Evolutionary conservation across 2,113 vertebrate genomes (phyloP), one percentile per base, ranked within the genome.

Genomic region (Benitochromis conjunctus): DNA sequence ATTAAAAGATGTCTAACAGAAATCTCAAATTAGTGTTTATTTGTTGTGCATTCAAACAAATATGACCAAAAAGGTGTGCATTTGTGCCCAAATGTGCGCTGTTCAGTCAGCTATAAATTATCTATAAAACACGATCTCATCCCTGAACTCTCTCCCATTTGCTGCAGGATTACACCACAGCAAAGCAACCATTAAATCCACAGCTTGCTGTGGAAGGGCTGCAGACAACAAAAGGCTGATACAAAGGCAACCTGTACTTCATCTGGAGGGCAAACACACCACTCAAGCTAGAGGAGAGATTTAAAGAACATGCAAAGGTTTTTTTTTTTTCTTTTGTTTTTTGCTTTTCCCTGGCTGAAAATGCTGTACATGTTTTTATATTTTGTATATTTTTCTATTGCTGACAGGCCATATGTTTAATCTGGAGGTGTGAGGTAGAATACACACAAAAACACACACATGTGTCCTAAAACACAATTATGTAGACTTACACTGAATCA

Each of bases 141-240:
- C 81, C 62, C 66, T 80, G 56, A 79, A 79, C 71, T 62, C 55
- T 51, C 36, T 74, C 21, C 81, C 84, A 62, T 87, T 91, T 86
- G 31, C 79, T 66, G 31, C 76, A 46, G 89, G 90, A 94, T 92
- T 92, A 94, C 80, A 89, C 29, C 60, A 38, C 48, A 57, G 53
- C 64, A 21, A 36, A 74, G 54, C 79, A 48, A 87, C 87, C 87
- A 91, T 94, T 93, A 95, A 92, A 91, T 90, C 86, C 79, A 92
- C 86, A 74, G 79, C 82, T 89, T 83, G 80, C 85, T 71, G 80
- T 60, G 62, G 71, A 81, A 82, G 83, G 24, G 77, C 79, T 58
- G 71, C 60, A 82, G 58, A 92, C 74, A 89, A 93, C 84, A 90
- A 88, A 66, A 21, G 66, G 77, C 41, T 69, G 86, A 91, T 31